These are phyloP conservation scores for Arion vulgaris DNA, from an alignment of 1,140 invertebrate species.

Conservation along the genomic window DNA sequence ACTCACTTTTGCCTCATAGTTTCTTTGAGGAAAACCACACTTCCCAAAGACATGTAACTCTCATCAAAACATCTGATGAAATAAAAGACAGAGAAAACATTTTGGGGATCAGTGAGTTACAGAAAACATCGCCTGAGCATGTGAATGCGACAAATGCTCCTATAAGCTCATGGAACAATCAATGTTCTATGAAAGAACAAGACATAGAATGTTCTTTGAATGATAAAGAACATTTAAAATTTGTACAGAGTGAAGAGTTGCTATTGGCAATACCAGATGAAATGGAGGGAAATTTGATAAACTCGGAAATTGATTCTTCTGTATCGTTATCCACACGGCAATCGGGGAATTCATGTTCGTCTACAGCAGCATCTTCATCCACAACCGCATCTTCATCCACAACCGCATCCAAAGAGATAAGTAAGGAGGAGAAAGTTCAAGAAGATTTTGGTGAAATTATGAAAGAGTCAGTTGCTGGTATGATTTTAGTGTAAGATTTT, in stretches of 20 bases:
- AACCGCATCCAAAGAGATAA: not conserved
- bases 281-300: too few species aligned
- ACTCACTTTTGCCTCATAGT: not conserved
- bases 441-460: slow-evolving; percentile 22
- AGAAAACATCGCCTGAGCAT: not conserved
- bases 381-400: not conserved
- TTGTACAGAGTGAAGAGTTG: not conserved
- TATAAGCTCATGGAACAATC: not conserved
- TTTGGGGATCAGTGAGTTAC: not conserved
- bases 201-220: not conserved
- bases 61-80: not conserved
- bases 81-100: not conserved
- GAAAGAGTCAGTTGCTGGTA: slow-evolving; percentile 20
- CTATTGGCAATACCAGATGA: not conserved
- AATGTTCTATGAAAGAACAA: not conserved
- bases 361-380: not conserved
- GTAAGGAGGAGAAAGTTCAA: not conserved
- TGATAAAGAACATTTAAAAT: not conserved
- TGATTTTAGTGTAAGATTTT: slow-evolving; percentile 1
- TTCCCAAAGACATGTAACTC: too few species aligned
- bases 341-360: not conserved
- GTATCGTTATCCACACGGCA: not conserved
- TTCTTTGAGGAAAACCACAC: not conserved
- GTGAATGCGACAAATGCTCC: not conserved
- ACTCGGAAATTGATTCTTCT: not conserved